phyloP scores from a whole-genome alignment of 2,113 vertebrate species.

The Pomatorhinus ruficollis region DNA sequence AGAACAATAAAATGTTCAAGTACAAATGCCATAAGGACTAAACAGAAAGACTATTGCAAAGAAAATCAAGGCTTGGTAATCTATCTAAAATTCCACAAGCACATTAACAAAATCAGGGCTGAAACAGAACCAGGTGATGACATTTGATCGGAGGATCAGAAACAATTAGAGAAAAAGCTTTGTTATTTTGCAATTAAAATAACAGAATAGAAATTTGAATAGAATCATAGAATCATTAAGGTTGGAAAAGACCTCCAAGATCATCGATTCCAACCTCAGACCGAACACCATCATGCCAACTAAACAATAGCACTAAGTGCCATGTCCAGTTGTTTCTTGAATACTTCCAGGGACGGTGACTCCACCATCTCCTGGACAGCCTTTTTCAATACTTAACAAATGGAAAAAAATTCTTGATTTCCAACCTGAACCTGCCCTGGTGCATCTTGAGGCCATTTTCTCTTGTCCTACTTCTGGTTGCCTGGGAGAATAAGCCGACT shows the following conservation, averaged over 20 bases:
- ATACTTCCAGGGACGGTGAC: not conserved
- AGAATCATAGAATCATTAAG: not conserved
- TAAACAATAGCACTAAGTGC: not conserved
- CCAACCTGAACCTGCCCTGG: not conserved
- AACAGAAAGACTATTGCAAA: constrained; percentile 6
- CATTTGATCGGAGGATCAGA: not conserved
- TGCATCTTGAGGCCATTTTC: not conserved
- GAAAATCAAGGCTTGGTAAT: not conserved
- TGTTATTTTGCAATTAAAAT: not conserved
- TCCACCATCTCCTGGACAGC: not conserved
- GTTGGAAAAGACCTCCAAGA: not conserved
- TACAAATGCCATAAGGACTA: not conserved
- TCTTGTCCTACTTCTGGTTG: not conserved
- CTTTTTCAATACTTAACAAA: not conserved
- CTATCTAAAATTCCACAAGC: not conserved
- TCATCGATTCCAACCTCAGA: not conserved
- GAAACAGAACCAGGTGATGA: not conserved
- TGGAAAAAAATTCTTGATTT: not conserved
- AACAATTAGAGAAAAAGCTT: not conserved
- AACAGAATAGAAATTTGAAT: not conserved
- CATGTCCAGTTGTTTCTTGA: not conserved
- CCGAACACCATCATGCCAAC: not conserved
- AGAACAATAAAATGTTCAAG: constrained; percentile 39
- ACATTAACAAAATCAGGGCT: not conserved
- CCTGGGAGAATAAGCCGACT: not conserved